phyloP scores from a whole-genome alignment of 2,797 vertebrate species.

The Eidolon dupreanum region DNA sequence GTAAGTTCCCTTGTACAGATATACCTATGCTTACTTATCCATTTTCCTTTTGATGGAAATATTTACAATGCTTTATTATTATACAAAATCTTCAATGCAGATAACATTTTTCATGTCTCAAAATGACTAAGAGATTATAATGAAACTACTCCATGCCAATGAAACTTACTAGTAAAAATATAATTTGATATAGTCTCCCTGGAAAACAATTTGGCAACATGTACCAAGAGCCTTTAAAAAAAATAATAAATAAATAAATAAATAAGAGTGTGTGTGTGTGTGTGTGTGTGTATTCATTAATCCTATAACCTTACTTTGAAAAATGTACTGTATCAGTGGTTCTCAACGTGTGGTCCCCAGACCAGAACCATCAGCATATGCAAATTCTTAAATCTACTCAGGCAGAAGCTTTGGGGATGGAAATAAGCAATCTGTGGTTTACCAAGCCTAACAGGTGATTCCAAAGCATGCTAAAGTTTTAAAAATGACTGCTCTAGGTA shows the following conservation, averaged over 20 bases:
- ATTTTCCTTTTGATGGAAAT: background rate
- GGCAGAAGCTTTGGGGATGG: background rate
- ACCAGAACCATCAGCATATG: background rate
- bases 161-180: slow-evolving; percentile 1
- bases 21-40: background rate
- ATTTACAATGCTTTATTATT: background rate
- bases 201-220: background rate
- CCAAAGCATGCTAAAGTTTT: background rate
- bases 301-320: background rate
- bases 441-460: background rate
- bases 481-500: background rate
- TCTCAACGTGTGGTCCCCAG: background rate
- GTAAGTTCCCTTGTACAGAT: background rate
- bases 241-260: background rate
- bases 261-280: too few species aligned
- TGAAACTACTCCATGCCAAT: background rate
- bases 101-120: slow-evolving; percentile 27
- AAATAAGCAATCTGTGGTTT: background rate
- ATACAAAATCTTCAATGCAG: slow-evolving; percentile 12
- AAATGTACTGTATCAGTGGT: background rate
- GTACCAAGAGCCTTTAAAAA: background rate
- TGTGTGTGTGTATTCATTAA: background rate
- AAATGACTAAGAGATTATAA: slow-evolving; percentile 34
- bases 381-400: background rate
- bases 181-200: background rate